Evolutionary conservation across 2,888 invertebrate species (phyloP), one percentile per base, ranked within the genome.

Genomic region (Leptogaster cylindrica): DNA sequence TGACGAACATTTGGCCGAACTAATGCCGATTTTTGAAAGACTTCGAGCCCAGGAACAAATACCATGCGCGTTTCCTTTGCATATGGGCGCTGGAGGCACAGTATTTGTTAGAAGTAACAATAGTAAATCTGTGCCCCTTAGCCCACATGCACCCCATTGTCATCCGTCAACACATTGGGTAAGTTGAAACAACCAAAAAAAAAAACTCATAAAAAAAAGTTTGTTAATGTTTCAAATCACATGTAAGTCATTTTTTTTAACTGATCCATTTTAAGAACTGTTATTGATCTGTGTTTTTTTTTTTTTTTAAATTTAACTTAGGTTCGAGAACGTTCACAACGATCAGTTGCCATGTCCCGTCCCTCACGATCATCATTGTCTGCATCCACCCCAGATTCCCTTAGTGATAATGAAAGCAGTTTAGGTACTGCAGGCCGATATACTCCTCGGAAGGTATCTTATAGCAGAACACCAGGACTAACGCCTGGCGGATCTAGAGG

Each of bases 11-110:
- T 88, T 95, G 89, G 92, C 89, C 86, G 93, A 94, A 86, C 87
- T 95, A 89, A 93, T 90, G 91, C 94, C 94, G 80, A 93, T 95
- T 85, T 94, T 95, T 88, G 93, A 94, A 86, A 91, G 91, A 84
- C 88, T 94, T 82, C 88, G 94, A 81, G 92, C 92, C 82, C 90
- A 91, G 82, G 92, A 93, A 84, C 92, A 93, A 83, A 88, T 92
- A 77, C 93, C 93, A 81, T 92, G 92, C 84, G 92, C 93, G 79
- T 93, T 92, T 84, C 93, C 93, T 78, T 89, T 92, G 83, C 92
- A 92, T 85, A 91, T 92, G 87, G 89, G 85, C 73, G 88, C 81
- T 82, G 86, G 79, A 83, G 87, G 82, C 82, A 87, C 83, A 82
- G 86, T 84, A 82, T 87, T 82, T 84, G 86, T 82, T 81, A 85